These are phyloP conservation scores for Diabrotica virgifera DNA, from an alignment of 1,140 invertebrate species.

Conservation along the genomic window DNA sequence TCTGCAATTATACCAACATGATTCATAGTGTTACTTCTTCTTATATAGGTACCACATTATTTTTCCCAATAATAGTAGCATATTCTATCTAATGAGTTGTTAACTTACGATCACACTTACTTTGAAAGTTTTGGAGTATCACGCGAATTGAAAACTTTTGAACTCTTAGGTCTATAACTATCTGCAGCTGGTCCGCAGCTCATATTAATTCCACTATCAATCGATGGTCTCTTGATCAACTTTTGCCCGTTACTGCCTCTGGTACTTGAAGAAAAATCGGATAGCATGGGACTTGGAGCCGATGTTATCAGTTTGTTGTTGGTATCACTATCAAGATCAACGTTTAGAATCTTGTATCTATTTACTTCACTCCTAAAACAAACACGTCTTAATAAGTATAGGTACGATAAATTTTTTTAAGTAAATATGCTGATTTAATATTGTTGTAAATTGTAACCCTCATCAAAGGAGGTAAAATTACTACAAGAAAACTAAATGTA, in stretches of 20 bases:
- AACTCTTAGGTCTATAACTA: slow-evolving; percentile 36
- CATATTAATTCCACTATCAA: slow-evolving; percentile 83
- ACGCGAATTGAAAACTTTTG: slow-evolving; percentile 33
- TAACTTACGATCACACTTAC: slow-evolving; percentile 37
- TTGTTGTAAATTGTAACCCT: too few species aligned
- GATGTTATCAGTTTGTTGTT: slow-evolving; percentile 39
- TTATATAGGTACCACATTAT: too few species aligned
- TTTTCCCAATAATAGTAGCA: too few species aligned
- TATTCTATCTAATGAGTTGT: too few species aligned
- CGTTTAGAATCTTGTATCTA: slow-evolving; percentile 51
- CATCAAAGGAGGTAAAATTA: too few species aligned
- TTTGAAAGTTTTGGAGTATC: slow-evolving; percentile 54
- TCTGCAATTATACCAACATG: not conserved
- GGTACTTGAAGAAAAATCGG: slow-evolving; percentile 39
- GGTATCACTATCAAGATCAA: slow-evolving; percentile 41
- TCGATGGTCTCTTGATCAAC: slow-evolving; percentile 73
- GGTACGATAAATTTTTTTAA: too few species aligned
- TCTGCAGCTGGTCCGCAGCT: slow-evolving; percentile 51
- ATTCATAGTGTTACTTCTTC: not conserved
- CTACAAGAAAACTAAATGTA: too few species aligned
- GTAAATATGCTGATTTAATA: too few species aligned
- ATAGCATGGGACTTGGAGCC: slow-evolving; percentile 42
- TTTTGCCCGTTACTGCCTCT: slow-evolving; percentile 48
- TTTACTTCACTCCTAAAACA: slow-evolving; percentile 49
- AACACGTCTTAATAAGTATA: too few species aligned